Conservation (phyloP, 1,140 invertebrate genomes). For the Trichonephila inaurata region DNA sequence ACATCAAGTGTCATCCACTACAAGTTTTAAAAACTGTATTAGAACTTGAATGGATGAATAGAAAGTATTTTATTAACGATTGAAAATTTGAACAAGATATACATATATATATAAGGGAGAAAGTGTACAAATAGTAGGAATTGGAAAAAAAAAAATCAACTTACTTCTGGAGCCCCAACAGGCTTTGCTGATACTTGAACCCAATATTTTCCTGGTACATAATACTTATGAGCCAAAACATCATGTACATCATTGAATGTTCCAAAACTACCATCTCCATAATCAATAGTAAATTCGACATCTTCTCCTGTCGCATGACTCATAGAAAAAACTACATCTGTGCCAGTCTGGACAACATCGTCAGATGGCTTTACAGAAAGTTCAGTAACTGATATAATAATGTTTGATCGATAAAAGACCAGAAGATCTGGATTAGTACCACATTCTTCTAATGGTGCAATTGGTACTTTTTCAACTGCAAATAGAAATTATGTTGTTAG, state of each 20-base stretch:
- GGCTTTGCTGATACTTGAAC: constrained; percentile 76
- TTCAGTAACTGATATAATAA: constrained; percentile 68
- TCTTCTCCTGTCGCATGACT: constrained; percentile 70
- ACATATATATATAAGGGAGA: too few relatives aligned
- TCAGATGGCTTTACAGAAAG: constrained; percentile 65
- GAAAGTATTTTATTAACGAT: too few relatives aligned
- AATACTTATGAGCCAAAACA: constrained; percentile 68
- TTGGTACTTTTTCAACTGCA: constrained; percentile 69
- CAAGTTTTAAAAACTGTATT: too few relatives aligned
- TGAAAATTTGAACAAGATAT: too few relatives aligned
- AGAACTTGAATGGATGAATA: too few relatives aligned
- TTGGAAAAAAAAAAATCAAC: not conserved
- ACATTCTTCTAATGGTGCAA: constrained; percentile 46
- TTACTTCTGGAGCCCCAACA: constrained; percentile 74
- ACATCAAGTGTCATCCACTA: too few relatives aligned
- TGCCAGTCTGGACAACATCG: constrained; percentile 46
- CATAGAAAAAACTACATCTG: constrained; percentile 66
- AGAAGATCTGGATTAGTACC: constrained; percentile 48
- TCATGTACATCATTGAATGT: constrained; percentile 65
- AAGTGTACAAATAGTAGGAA: too few relatives aligned
- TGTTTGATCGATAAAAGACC: constrained; percentile 62
- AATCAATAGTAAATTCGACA: constrained; percentile 76
- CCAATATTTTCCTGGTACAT: constrained; percentile 73
- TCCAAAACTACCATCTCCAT: constrained; percentile 76
- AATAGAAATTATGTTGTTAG: not conserved